Percentiles rank a stretch among this genome's conserved stretches.
Evolutionary conservation across 2,113 vertebrate genomes (phyloP).

Genomic region (Tragelaphus buxtoni): DNA sequence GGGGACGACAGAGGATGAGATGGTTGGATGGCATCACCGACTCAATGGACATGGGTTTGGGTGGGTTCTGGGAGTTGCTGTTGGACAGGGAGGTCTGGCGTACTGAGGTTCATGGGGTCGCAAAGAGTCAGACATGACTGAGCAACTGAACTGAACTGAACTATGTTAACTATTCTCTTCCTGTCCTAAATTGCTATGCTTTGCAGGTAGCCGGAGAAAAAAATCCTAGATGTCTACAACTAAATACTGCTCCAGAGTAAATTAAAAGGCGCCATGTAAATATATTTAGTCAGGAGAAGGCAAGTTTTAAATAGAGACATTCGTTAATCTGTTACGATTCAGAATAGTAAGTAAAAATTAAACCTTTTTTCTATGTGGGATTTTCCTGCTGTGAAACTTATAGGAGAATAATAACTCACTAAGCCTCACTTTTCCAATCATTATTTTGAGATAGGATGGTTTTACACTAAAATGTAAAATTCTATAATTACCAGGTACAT

Average conservation of each 20-base stretch:
- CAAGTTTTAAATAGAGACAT: neutral
- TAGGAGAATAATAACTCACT: neutral
- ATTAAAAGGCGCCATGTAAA: neutral
- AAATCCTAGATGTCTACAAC: neutral
- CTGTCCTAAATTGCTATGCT: neutral
- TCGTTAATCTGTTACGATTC: neutral
- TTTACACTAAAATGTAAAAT: neutral
- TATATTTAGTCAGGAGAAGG: neutral
- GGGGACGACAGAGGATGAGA: neutral
- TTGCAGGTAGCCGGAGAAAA: neutral
- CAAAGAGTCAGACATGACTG: neutral
- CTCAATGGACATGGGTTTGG: neutral
- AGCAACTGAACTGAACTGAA: neutral
- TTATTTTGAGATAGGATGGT: neutral
- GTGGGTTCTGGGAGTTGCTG: neutral
- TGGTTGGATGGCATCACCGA: accelerated
- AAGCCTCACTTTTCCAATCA: neutral
- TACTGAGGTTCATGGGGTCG: accelerated
- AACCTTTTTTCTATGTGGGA: neutral
- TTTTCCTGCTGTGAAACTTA: neutral
- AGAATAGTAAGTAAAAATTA: neutral
- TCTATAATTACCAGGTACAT: neutral
- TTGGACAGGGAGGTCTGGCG: neutral
- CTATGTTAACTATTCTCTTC: neutral
- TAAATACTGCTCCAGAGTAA: neutral